Evolutionary conservation across 1,140 invertebrate species (phyloP).

Genomic region (Papilio glaucus): DNA sequence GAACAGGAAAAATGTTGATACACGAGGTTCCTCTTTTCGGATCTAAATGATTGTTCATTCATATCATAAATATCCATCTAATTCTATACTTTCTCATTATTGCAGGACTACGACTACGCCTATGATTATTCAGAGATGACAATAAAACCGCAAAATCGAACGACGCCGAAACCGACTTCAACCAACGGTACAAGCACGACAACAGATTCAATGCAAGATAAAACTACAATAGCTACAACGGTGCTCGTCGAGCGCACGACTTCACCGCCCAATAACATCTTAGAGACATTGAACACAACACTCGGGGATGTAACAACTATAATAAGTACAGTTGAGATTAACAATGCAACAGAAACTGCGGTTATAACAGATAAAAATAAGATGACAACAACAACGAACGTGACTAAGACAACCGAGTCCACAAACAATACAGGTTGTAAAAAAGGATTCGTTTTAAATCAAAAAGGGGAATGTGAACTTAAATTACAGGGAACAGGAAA

Average conservation of each 20-base stretch:
- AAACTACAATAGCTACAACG: slow-evolving; percentile 52
- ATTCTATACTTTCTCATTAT: slow-evolving; percentile 45
- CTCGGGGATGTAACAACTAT: slow-evolving; percentile 41
- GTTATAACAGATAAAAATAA: slow-evolving; percentile 42
- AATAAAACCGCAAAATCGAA: slow-evolving; percentile 81
- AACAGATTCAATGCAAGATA: slow-evolving; percentile 49
- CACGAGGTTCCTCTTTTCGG: not conserved
- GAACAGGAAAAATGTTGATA: not conserved
- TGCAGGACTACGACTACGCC: slow-evolving; percentile 85
- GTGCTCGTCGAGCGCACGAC: slow-evolving; percentile 39
- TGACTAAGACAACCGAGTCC: slow-evolving; percentile 42
- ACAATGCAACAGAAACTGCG: slow-evolving; percentile 39
- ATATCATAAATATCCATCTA: slow-evolving; percentile 23
- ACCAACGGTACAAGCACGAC: slow-evolving; percentile 53
- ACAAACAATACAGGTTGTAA: slow-evolving; percentile 59
- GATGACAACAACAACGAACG: slow-evolving; percentile 42
- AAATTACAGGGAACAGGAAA: slow-evolving; percentile 69
- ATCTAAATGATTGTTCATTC: not conserved
- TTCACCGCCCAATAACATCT: slow-evolving; percentile 34
- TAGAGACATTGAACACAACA: slow-evolving; percentile 29
- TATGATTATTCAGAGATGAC: slow-evolving; percentile 86
- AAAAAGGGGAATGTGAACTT: slow-evolving; percentile 74
- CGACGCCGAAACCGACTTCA: slow-evolving; percentile 67
- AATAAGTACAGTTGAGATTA: slow-evolving; percentile 35
- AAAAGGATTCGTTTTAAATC: slow-evolving; percentile 73